These are phyloP conservation scores for Stichopus chloronotus DNA, from an alignment of 35 echinoderm and acorn worm genomes.

Conservation along the genomic window DNA sequence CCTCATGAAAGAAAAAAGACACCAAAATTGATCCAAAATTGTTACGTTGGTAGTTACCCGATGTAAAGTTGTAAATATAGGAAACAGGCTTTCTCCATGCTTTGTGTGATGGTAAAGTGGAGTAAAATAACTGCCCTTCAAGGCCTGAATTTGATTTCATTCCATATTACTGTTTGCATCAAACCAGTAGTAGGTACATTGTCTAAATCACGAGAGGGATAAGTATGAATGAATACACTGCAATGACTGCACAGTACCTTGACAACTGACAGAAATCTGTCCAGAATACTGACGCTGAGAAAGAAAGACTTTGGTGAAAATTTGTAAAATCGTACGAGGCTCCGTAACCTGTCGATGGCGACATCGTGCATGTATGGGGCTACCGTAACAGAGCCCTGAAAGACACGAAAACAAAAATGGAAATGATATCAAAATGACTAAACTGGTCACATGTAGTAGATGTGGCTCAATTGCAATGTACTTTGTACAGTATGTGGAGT, in stretches of 20 bases:
- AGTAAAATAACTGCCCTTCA: no score
- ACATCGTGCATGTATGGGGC: slow-evolving; percentile 76
- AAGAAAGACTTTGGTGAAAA: slow-evolving; percentile 87
- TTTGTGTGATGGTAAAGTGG: no score
- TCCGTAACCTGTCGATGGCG: slow-evolving; percentile 65
- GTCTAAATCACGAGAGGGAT: no score
- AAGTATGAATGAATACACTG: no score
- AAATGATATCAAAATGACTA: not conserved
- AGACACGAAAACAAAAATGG: not conserved
- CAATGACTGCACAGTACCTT: slow-evolving; percentile 54
- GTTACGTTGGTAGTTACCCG: no score
- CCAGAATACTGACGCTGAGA: slow-evolving; percentile 82
- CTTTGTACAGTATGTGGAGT: not conserved
- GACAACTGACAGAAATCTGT: slow-evolving; percentile 86
- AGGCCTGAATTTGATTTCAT: no score
- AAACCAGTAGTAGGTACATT: no score
- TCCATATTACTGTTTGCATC: no score
- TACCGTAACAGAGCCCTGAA: slow-evolving; percentile 71
- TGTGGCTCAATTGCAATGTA: not conserved
- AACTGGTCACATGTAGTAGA: not conserved
- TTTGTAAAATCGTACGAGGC: slow-evolving; percentile 71
- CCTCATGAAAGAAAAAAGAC: no score
- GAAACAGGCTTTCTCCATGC: no score
- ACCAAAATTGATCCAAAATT: no score
- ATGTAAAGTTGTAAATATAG: no score